phyloP scores from a whole-genome alignment of 2,113 vertebrate genomes.

The Oryzias celebensis region DNA sequence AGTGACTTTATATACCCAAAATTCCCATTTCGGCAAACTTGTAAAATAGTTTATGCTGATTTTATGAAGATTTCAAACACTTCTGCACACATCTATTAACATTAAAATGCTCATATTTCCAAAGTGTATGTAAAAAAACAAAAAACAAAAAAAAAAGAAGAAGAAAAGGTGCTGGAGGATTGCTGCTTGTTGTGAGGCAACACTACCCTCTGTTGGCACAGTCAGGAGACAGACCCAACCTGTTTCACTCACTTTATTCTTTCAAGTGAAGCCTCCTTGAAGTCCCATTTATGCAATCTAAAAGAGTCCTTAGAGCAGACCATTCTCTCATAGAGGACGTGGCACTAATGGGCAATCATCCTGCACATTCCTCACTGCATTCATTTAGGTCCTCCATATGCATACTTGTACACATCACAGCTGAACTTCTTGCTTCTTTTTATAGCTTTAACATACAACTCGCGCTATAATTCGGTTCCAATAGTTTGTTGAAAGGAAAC shows the following conservation, averaged over 20 bases:
- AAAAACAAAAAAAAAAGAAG: not conserved
- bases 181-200: slow-evolving; percentile 67
- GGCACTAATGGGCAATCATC: slow-evolving; percentile 53
- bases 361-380: slow-evolving; percentile 29
- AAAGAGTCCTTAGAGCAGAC: slow-evolving; percentile 47
- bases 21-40: too few species aligned
- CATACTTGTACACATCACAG: slow-evolving; percentile 16
- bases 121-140: slow-evolving; percentile 3
- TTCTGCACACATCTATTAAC: not conserved
- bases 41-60: too few species aligned
- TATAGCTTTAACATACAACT: not conserved
- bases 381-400: slow-evolving; percentile 31
- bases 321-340: slow-evolving; percentile 47
- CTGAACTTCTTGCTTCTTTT: not conserved
- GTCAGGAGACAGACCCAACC: slow-evolving; percentile 25
- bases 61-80: not conserved
- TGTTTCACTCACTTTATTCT: slow-evolving; percentile 12
- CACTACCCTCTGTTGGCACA: slow-evolving; percentile 76
- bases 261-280: slow-evolving; percentile 46
- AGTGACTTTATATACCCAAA: too few species aligned
- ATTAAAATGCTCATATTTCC: slow-evolving; percentile 17
- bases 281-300: slow-evolving; percentile 25
- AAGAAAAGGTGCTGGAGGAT: slow-evolving; percentile 9
- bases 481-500: slow-evolving; percentile 49
- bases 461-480: slow-evolving; percentile 38